Conservation (phyloP, 1,140 invertebrate genomes). For the Eurosta solidaginis region DNA sequence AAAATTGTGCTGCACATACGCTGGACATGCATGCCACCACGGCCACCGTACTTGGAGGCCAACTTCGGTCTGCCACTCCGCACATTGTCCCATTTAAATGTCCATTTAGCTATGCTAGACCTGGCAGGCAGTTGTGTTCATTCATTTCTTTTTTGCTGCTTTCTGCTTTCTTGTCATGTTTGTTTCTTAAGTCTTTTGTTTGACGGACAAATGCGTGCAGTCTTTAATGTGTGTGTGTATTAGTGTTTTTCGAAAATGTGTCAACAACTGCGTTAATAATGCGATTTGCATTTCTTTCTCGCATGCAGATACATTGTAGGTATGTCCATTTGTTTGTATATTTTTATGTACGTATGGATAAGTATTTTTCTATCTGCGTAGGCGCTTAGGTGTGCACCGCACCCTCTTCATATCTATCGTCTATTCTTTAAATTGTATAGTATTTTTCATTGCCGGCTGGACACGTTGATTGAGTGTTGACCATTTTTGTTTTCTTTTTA, state of each 20-base stretch:
- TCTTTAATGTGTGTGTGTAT: not conserved
- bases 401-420: not conserved
- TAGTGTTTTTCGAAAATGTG: constrained; percentile 21
- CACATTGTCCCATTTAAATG: constrained; percentile 1
- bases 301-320: not conserved
- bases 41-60: not conserved
- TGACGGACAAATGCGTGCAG: not conserved
- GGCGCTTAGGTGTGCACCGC: not conserved
- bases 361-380: too few species aligned
- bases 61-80: not conserved
- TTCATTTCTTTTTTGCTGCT: not conserved
- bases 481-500: not conserved
- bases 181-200: constrained; percentile 24
- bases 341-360: too few species aligned
- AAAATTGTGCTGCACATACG: constrained; percentile 4
- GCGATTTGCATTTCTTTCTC: constrained; percentile 31
- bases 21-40: not conserved
- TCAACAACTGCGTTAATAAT: constrained; percentile 35
- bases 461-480: constrained; percentile 28
- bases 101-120: not conserved
- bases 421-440: not conserved
- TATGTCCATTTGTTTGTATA: not conserved
- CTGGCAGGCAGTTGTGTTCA: not conserved
- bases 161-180: not conserved
- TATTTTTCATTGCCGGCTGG: not conserved